These are phyloP conservation scores for Enteromius mattozi DNA, from an alignment of 2,797 vertebrate genomes.

Conservation along the genomic window DNA sequence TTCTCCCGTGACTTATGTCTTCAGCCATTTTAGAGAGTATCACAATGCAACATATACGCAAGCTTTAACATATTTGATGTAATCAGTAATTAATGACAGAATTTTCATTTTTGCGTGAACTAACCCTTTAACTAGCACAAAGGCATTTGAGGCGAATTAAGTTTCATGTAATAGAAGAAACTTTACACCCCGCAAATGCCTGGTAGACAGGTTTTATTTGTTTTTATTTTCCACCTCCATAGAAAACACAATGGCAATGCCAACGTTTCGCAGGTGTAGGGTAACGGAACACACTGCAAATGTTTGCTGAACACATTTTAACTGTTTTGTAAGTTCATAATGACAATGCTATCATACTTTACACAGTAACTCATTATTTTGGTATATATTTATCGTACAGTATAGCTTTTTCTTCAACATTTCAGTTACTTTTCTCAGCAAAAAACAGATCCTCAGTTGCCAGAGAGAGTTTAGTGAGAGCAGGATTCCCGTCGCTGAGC, in stretches of 20 bases:
- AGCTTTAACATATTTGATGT: no score
- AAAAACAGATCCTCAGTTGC: not conserved
- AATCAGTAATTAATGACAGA: no score
- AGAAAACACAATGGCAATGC: not conserved
- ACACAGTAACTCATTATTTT: not conserved
- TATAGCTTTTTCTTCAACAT: not conserved
- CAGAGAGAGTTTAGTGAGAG: conserved; percentile 15
- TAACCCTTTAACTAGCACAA: not conserved
- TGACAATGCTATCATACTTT: not conserved
- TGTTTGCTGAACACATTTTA: not conserved
- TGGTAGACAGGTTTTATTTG: not conserved
- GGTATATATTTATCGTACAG: not conserved
- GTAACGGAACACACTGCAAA: not conserved
- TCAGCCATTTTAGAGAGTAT: no score
- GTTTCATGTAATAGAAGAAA: not conserved
- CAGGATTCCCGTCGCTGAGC: conserved; percentile 7
- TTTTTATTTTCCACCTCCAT: not conserved
- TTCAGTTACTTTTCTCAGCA: not conserved
- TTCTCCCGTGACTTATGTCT: no score
- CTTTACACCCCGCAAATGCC: not conserved
- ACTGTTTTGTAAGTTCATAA: not conserved
- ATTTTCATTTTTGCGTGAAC: no score
- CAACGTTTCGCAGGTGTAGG: not conserved
- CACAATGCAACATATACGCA: no score
- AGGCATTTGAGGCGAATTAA: not conserved